Evolutionary conservation across 92 coral and sea anemone genomes (phyloP), one percentile per base, ranked within the genome.

Genomic region (Heliopora coerulea): DNA sequence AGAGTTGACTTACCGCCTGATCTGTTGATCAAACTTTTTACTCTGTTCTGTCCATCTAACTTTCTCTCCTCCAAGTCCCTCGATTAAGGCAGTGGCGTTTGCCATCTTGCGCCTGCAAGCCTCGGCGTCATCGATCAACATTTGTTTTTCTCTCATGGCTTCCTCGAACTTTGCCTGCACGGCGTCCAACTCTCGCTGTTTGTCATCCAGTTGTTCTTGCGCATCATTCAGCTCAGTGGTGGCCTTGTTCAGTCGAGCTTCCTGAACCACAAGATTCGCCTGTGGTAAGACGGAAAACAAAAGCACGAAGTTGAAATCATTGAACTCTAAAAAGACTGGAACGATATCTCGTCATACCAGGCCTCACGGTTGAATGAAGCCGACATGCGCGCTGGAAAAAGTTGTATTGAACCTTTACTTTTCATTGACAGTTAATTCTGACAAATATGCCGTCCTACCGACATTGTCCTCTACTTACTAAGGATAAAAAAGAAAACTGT

Each of bases 1-100:
- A n/a, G n/a, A n/a, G n/a, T n/a, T 8, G 33, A 26, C 78, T 10
- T 59, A 95, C 98, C 99, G 83, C 58, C 91, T 89, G 79, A 95
- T 95, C 81, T 95, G 99, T 59, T 95, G 88, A n/a, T 91, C 99
- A 70, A 95, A 95, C 75, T 81, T 88, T 89, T 88, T 95, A 80
- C 99, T 95, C 85, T 95, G 99, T 62, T 95, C 99, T 0, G 99
- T 95, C 99, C 99, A 95, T 48, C 99, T 67, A 21, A 86, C 88
- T 56, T 95, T 95, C 79, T 95, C 99, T 56, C 99, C 99, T 17
- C 96, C 99, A 21, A 95, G 72, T 18, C 99, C 99, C 56, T 95
- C 99, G 42, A 95, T 95, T 84, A 95, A 65, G 3, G 99, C 99
- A 8, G 99, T 95, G 3, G 99, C 99, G 72, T 95, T 95, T 0